phyloP scores from a whole-genome alignment of 2,888 invertebrate species.

The Mongoloraphidia duomilia region DNA sequence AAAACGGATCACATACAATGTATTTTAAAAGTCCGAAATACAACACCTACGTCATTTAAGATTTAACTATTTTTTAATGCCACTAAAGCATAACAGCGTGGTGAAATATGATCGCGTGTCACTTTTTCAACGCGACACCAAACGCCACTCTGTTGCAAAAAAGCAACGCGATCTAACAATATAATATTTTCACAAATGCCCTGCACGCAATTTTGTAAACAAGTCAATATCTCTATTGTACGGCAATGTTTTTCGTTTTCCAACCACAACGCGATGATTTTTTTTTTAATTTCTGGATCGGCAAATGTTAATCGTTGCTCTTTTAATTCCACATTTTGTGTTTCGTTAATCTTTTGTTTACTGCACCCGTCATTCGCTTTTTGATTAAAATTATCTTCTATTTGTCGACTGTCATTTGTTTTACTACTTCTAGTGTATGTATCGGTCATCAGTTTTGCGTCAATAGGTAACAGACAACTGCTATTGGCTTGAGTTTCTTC shows the following conservation, averaged over 20 bases:
- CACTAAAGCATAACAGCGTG: slow-evolving; percentile 46
- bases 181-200: slow-evolving; percentile 40
- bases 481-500: slow-evolving; percentile 2
- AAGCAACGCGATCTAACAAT: slow-evolving; percentile 36
- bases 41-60: no score
- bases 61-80: slow-evolving; percentile 21
- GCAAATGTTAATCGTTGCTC: neutral
- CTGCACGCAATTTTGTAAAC: slow-evolving; percentile 37
- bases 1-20: no score
- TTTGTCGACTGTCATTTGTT: no score
- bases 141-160: slow-evolving; percentile 27
- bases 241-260: slow-evolving; percentile 22
- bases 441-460: no score
- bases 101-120: slow-evolving; percentile 46
- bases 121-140: slow-evolving; percentile 38
- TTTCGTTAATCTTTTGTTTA: no score
- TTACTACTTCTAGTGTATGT: no score
- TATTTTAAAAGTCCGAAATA: no score
- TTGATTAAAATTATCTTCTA: no score
- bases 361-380: no score
- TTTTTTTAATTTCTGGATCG: slow-evolving; percentile 8
- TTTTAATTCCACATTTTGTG: neutral
- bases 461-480: slow-evolving; percentile 3
- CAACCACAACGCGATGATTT: slow-evolving; percentile 24
- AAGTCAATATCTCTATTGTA: slow-evolving; percentile 30